Percentiles rank a stretch among this genome's conserved stretches.
Conservation (phyloP, 2,888 invertebrate genomes). For the Opisthograptis luteolata region DNA sequence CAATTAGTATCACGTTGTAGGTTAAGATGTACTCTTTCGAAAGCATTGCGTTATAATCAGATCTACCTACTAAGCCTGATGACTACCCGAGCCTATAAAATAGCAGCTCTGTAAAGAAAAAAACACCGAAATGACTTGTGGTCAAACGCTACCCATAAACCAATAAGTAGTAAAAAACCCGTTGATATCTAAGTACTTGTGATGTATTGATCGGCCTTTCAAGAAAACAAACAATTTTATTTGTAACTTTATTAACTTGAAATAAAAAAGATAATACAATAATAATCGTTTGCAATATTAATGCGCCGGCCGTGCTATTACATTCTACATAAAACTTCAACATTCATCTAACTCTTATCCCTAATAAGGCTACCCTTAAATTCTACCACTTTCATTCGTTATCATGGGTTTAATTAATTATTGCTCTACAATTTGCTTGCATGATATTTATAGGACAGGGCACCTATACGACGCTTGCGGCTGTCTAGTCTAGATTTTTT, state of each 20-base stretch:
- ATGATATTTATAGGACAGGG: conserved; percentile 9
- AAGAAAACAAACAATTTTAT: conserved; percentile 47
- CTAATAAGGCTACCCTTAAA: conserved; percentile 83
- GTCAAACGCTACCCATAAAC: no score
- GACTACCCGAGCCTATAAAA: no score
- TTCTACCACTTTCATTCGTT: conserved; percentile 65
- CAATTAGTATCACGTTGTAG: no score
- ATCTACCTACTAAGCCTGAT: no score
- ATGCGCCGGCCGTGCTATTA: conserved; percentile 76
- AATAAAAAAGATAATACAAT: conserved; percentile 74
- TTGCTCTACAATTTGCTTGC: conserved; percentile 50
- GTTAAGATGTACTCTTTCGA: no score
- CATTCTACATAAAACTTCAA: conserved; percentile 71
- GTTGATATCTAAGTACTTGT: not conserved
- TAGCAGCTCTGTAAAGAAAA: no score
- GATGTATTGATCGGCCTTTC: not conserved
- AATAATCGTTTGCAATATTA: conserved; percentile 67
- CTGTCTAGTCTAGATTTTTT: no score
- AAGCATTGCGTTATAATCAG: no score
- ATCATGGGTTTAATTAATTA: conserved; percentile 60
- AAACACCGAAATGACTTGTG: no score
- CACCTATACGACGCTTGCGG: not conserved
- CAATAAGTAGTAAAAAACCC: no score
- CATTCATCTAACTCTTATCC: conserved; percentile 70
- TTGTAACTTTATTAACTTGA: conserved; percentile 78